Evolutionary conservation across 2,888 invertebrate genomes (phyloP), one percentile per base, ranked within the genome.

Genomic region (Yponomeuta malinellus): DNA sequence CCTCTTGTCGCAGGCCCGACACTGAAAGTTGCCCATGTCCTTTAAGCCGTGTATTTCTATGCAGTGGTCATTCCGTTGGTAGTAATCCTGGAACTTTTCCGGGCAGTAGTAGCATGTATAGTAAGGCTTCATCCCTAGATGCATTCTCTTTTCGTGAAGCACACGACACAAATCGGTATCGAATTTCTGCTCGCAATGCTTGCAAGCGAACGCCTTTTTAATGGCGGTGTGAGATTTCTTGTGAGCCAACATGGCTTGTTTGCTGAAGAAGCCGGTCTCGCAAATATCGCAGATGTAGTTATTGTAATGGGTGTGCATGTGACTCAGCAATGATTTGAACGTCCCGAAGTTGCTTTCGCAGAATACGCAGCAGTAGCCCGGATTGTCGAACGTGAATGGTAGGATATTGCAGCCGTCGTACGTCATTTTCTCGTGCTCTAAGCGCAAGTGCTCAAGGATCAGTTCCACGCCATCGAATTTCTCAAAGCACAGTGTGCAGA

Each of bases 11-110:
- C 78, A 78, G 59, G 70, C 69, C 12, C 68, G 68, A 52, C 71
- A 73, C 67, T 65, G 23, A 37, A 15, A 10, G 8, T 63, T 48
- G 10, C 12, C 6, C 48, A 71, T 68, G 37, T 69, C 65, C 12
- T 69, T 69, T 29, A 68, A 31, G n/a, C 71, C 66, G 69, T 73
- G 73, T 79, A 84, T 86, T 0, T 80, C 77, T 37, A 81, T 82
- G 74, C 81, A 75, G 70, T 88, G 88, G 72, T 81, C 76, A 8
- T 75, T 77, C 9, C 87, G 73, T 70, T 83, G 83, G 0, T 81
- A 76, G 0, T 82, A 78, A 48, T 82, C 82, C 1, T 83, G 79
- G 73, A 94, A 94, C n/a, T 81, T 84, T 72, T 89, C 90, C 0
- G 87, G 86, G 65, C 92, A 93, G 70, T 86, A 76, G 72, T 88